Evolutionary conservation across 2,113 vertebrate species (phyloP).

Genomic region (Delphinus delphis): DNA sequence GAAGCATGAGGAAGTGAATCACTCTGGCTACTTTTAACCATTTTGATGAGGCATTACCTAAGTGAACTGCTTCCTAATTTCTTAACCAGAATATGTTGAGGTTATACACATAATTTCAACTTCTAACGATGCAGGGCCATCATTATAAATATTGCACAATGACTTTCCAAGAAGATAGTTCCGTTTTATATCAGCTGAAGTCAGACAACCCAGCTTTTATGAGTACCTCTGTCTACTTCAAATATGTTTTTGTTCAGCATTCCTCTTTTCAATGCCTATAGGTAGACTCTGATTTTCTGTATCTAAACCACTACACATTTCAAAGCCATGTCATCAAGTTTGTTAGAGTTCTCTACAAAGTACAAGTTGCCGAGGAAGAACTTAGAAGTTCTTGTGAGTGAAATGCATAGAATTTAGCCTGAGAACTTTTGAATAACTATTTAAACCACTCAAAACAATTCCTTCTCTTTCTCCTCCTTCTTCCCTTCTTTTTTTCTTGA

Average conservation of each 20-base stretch:
- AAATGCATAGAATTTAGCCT: not conserved
- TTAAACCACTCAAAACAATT: not conserved
- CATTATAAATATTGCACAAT: not conserved
- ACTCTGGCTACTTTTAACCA: not conserved
- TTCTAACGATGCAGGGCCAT: not conserved
- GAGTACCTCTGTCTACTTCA: not conserved
- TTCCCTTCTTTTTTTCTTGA: not conserved
- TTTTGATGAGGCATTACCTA: not conserved
- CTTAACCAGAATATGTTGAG: constrained; percentile 6
- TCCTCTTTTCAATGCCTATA: not conserved
- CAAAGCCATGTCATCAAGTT: not conserved
- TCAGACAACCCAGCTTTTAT: not conserved
- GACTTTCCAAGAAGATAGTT: not conserved
- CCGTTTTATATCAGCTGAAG: not conserved
- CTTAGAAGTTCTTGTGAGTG: not conserved
- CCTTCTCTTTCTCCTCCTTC: not conserved
- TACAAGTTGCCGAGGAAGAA: not conserved
- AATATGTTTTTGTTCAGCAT: not conserved
- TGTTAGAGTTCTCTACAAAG: not conserved
- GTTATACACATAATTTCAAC: not conserved
- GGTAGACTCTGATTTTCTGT: not conserved
- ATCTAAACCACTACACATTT: constrained; percentile 3
- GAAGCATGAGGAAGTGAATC: not conserved
- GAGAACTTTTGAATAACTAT: not conserved
- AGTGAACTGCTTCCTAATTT: constrained; percentile 20